Conservation (phyloP, 2,888 invertebrate genomes). For the Cremastinae sp. region DNA sequence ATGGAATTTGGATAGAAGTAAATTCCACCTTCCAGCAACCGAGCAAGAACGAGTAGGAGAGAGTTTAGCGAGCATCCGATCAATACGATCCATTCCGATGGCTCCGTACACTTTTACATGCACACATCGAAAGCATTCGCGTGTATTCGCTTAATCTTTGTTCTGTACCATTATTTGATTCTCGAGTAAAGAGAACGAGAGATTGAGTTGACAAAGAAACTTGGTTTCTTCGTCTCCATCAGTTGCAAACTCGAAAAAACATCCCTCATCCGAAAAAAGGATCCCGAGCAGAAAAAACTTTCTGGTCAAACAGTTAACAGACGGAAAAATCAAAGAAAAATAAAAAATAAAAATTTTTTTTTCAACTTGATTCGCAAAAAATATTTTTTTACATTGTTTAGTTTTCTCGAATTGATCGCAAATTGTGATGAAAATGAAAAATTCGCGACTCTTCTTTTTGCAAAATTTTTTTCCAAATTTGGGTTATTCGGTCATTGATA, state of each 20-base stretch:
- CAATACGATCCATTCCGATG: background rate
- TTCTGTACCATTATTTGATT: conserved; percentile 24
- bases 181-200: conserved; percentile 26
- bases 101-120: background rate
- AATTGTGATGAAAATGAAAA: too few relatives aligned
- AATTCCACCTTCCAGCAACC: conserved; percentile 28
- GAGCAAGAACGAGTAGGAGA: conserved; percentile 33
- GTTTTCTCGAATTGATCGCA: too few relatives aligned
- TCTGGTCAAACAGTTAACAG: background rate
- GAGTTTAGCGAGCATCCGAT: conserved; percentile 38
- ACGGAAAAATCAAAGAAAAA: background rate
- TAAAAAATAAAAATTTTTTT: background rate
- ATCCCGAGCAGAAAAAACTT: conserved; percentile 9
- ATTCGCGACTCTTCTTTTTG: too few relatives aligned
- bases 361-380: background rate
- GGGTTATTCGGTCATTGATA: background rate
- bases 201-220: conserved; percentile 48
- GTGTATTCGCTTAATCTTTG: background rate
- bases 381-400: too few relatives aligned
- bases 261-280: background rate
- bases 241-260: conserved; percentile 15
- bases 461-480: too few relatives aligned
- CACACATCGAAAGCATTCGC: background rate
- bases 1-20: conserved; percentile 54
- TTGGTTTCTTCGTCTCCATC: conserved; percentile 28